Base-by-base conservation (phyloP, 2,888 invertebrate genomes). In the Cryptus viduatorius region DNA sequence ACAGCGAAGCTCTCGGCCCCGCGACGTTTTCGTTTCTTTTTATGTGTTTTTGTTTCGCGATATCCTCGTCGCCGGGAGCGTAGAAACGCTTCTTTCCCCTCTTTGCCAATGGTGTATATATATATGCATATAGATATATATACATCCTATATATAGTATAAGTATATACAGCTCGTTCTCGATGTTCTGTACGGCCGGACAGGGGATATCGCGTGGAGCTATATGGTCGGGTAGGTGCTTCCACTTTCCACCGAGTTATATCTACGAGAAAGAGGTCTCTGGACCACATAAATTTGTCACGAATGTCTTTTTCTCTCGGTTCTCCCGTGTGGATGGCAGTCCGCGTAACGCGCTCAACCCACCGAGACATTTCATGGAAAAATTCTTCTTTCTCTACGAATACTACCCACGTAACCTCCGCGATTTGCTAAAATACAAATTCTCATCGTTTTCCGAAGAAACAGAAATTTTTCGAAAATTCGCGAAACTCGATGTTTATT, bases 211-310 rank as follows among this genome's bases (percentile, higher is more conserved):
- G 69, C 7, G 37, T 37, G 37, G 80, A 61, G 68, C 69, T 78
- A 78, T 79, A 76, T 79, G 84, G 78, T 82, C 82, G 81, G 37
- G 37, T 14, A 29, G 16, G 19, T 59, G 67, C 67, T 76, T 78
- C 80, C 75, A 86, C 80, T 86, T 86, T 76, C 86, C 84, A 16
- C 82, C 83, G 78, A 88, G 84, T 89, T 86, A 87, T 90, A 89
- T 82, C 84, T 88, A 87, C 88, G 87, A 86, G 86, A 87, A 83
- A 89, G 86, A 89, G 89, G 89, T 90, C 89, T 85, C 86, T 87
- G 89, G 88, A 82, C 86, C 88, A 89, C 90, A 91, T 91, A 90
- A 91, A 91, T 91, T 90, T 90, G 88, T 90, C 90, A 88, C 79
- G 72, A 85, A 78, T 87, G 85, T 85, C 87, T 77, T 80, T 80